Percentiles rank a stretch among this genome's conserved stretches.
phyloP scores from a whole-genome alignment of 2,113 vertebrate species.

The Tricholaema leucomelas region DNA sequence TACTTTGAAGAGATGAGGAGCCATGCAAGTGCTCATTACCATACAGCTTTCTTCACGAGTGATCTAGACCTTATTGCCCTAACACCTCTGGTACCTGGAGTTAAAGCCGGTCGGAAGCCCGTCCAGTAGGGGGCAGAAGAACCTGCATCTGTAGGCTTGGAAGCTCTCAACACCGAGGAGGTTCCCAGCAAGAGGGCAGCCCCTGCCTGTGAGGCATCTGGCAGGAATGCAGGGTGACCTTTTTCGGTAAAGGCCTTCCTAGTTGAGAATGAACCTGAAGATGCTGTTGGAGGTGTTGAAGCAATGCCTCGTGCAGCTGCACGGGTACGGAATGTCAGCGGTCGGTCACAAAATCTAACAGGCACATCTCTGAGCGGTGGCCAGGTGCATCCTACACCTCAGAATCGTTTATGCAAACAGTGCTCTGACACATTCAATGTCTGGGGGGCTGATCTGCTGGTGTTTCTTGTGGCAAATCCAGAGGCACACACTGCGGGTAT shows the following conservation, averaged over 20 bases:
- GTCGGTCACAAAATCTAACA: not conserved
- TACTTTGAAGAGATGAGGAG: slow-evolving; percentile 39
- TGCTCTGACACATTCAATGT: not conserved
- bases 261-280: not conserved
- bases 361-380: not conserved
- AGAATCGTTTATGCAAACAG: not conserved
- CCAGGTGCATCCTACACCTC: not conserved
- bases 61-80: not conserved
- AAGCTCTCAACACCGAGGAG: not conserved
- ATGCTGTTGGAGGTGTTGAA: not conserved
- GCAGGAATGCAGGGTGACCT: not conserved
- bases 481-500: not conserved
- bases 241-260: not conserved
- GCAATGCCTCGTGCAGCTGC: not conserved
- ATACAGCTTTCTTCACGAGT: not conserved
- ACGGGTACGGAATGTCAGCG: not conserved
- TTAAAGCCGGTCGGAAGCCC: not conserved
- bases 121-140: not conserved
- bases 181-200: not conserved
- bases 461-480: not conserved
- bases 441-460: not conserved
- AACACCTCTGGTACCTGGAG: not conserved
- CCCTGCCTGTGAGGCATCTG: not conserved
- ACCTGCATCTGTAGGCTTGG: not conserved
- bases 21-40: not conserved